Evolutionary conservation across 2,888 invertebrate species (phyloP).

Genomic region (Chalcis sispes): DNA sequence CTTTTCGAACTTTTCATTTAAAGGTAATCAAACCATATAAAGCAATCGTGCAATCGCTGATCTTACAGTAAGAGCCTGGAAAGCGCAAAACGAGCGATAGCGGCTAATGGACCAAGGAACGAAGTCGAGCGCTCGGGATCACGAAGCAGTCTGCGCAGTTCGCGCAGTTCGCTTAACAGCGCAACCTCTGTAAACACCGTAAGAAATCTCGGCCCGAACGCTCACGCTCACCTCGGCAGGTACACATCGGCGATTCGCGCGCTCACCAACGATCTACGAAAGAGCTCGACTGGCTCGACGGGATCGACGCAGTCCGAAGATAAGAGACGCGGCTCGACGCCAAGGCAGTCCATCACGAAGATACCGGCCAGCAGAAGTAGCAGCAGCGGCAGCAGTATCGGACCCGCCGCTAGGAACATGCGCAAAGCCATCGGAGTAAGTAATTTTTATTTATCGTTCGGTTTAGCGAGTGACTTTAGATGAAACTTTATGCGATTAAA

Average conservation of each 20-base stretch:
- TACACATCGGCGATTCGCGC: constrained; percentile 78
- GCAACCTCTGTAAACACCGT: constrained; percentile 88
- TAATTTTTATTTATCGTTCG: constrained; percentile 36
- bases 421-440: constrained; percentile 63
- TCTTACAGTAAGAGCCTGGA: constrained; percentile 49
- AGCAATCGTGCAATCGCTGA: no score
- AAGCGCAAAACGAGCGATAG: constrained; percentile 25
- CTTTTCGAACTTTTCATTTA: background rate
- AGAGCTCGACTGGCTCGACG: constrained; percentile 60
- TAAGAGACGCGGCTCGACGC: constrained; percentile 67
- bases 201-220: constrained; percentile 79
- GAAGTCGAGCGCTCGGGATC: constrained; percentile 88
- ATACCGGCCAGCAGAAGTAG: constrained; percentile 80
- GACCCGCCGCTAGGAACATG: constrained; percentile 73
- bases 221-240: constrained; percentile 76
- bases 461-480: no score
- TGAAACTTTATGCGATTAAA: no score
- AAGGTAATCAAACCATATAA: background rate
- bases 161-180: constrained; percentile 89
- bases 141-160: constrained; percentile 87
- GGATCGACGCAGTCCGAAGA: constrained; percentile 58
- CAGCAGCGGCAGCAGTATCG: constrained; percentile 80
- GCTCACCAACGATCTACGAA: constrained; percentile 73
- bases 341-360: constrained; percentile 68
- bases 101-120: constrained; percentile 68